These are phyloP conservation scores for Eptesicus fuscus DNA, from an alignment of 2,113 vertebrate genomes.

Conservation along the genomic window DNA sequence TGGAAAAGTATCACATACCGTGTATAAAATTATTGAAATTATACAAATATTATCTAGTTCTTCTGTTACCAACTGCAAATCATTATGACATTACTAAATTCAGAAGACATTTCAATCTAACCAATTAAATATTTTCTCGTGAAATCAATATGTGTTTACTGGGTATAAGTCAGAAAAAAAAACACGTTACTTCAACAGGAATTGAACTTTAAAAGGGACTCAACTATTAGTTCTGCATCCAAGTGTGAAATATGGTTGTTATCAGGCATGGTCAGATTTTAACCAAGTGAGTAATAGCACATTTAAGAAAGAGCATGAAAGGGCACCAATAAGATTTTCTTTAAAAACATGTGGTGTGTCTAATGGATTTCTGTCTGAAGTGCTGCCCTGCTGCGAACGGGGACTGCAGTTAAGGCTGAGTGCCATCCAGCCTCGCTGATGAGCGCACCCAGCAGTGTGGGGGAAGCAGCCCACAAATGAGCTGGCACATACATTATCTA, in stretches of 20 bases:
- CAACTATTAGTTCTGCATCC: background rate
- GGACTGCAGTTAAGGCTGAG: background rate
- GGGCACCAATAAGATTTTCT: background rate
- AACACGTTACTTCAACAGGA: background rate
- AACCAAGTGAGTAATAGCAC: background rate
- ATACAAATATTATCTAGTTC: background rate
- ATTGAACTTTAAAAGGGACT: background rate
- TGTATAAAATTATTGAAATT: background rate
- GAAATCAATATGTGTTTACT: background rate
- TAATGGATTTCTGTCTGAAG: constrained; percentile 7
- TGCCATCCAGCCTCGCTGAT: background rate
- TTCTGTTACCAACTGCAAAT: background rate
- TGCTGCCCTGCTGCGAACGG: background rate
- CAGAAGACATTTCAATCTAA: background rate
- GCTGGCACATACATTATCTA: background rate
- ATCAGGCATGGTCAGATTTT: background rate
- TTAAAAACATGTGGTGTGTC: background rate
- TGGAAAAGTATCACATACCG: background rate
- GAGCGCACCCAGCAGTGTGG: background rate
- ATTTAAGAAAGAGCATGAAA: constrained; percentile 30
- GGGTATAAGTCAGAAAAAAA: background rate
- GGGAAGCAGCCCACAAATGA: background rate
- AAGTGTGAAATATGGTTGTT: background rate
- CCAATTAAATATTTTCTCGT: background rate
- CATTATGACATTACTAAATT: background rate